These are phyloP conservation scores for Ophion ellenae DNA, from an alignment of 2,888 invertebrate genomes.

Conservation along the genomic window DNA sequence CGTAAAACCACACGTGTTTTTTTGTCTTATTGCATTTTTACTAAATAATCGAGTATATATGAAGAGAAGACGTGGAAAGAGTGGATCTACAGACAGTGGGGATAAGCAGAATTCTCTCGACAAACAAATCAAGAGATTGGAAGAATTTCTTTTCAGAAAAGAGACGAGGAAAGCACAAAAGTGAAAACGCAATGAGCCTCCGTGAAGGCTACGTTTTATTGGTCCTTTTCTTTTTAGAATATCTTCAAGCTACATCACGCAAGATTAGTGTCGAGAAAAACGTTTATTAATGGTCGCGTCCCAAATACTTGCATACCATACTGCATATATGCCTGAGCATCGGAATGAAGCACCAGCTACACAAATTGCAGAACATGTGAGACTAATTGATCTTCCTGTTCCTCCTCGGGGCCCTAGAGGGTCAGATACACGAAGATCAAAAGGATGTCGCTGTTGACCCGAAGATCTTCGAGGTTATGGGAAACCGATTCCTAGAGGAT, in stretches of 20 bases:
- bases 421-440: too few species aligned
- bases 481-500: conserved; percentile 11
- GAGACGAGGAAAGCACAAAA: conserved; percentile 6
- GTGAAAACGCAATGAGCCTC: conserved; percentile 9
- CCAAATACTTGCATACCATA: too few species aligned
- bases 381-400: too few species aligned
- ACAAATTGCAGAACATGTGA: too few species aligned
- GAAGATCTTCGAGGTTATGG: conserved; percentile 41
- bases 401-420: too few species aligned
- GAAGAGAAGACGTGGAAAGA: conserved; percentile 12
- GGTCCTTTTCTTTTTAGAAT: not conserved
- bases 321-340: not conserved
- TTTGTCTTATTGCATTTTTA: not conserved
- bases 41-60: not conserved
- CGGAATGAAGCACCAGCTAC: too few species aligned
- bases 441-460: not conserved
- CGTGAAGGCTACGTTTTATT: not conserved
- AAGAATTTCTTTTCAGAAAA: not conserved
- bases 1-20: conserved; percentile 26
- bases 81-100: not conserved
- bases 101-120: conserved; percentile 19
- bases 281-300: not conserved
- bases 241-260: not conserved
- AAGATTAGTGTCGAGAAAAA: not conserved
- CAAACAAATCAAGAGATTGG: conserved; percentile 9